phyloP scores from a whole-genome alignment of 2,888 invertebrate genomes.

The Drosophila silvestris region DNA sequence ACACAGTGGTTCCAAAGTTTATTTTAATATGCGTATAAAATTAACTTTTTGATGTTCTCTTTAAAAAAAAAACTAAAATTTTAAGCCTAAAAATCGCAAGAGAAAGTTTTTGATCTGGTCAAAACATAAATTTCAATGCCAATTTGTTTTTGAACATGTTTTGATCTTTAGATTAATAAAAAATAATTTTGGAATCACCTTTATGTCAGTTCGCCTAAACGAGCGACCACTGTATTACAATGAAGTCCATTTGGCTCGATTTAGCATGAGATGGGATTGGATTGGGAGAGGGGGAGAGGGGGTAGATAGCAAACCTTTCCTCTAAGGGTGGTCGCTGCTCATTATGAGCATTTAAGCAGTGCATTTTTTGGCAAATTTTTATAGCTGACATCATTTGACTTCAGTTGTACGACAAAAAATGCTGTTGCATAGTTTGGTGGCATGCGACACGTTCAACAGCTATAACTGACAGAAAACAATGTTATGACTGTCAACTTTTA shows the following conservation, averaged over 20 bases:
- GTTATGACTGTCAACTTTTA: constrained; percentile 29
- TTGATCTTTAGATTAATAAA: neutral
- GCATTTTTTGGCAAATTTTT: constrained; percentile 28
- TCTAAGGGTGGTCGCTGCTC: constrained; percentile 2
- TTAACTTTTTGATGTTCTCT: neutral
- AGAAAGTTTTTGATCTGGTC: neutral
- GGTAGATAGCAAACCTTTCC: neutral
- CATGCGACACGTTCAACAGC: constrained; percentile 27
- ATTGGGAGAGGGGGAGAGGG: neutral
- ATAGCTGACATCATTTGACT: constrained; percentile 11
- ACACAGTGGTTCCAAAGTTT: neutral
- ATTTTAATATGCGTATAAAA: neutral
- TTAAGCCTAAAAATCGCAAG: neutral
- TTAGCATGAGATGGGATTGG: neutral
- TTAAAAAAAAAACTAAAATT: neutral
- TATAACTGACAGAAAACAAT: constrained; percentile 7
- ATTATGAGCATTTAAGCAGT: constrained; percentile 6
- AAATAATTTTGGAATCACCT: neutral
- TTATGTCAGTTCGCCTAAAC: neutral
- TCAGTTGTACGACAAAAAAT: constrained; percentile 15
- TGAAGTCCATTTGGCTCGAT: constrained; percentile 42
- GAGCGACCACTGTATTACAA: constrained; percentile 18
- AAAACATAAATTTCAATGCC: neutral
- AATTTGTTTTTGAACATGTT: neutral
- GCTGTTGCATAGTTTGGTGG: constrained; percentile 25